phyloP scores from a whole-genome alignment of 2,113 vertebrate genomes.

The Heterocephalus glaber region DNA sequence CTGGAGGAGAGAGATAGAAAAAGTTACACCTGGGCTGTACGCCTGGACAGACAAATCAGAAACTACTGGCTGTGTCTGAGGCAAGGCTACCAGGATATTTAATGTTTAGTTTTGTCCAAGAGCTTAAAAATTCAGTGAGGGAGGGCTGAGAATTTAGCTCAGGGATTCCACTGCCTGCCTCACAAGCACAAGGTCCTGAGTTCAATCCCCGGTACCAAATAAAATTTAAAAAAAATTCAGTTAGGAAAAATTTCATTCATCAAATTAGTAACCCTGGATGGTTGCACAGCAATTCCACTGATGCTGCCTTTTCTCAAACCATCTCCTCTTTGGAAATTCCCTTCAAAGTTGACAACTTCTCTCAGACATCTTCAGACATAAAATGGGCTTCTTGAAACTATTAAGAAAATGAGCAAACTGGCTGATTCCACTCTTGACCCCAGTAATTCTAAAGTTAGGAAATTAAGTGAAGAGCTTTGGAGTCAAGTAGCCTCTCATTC shows the following conservation, averaged over 20 bases:
- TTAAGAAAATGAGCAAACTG: neutral
- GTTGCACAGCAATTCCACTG: neutral
- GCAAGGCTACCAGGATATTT: neutral
- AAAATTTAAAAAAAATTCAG: slow-evolving; percentile 9
- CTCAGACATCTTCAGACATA: neutral
- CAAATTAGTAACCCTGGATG: neutral
- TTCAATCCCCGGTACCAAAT: too few species aligned
- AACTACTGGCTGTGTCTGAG: neutral
- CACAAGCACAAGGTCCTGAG: too few species aligned
- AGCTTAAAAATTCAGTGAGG: slow-evolving; percentile 12
- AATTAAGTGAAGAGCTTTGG: neutral
- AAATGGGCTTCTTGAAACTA: neutral
- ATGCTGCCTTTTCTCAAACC: slow-evolving; percentile 3
- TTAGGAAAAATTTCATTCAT: neutral
- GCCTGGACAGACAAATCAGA: neutral
- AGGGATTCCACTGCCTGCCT: too few species aligned
- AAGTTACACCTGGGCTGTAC: neutral
- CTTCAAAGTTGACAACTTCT: neutral
- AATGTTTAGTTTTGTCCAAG: neutral
- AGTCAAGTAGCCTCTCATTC: neutral
- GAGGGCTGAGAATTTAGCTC: too few species aligned
- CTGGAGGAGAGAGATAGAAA: slow-evolving; percentile 74
- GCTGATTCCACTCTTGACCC: neutral
- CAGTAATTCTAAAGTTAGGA: neutral
- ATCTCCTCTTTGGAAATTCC: slow-evolving; percentile 19